A percentile compares a stretch with the other conserved stretches of the same genome.
Evolutionary conservation across 2,797 vertebrate species (phyloP).

Genomic region (Rhinella marina): DNA sequence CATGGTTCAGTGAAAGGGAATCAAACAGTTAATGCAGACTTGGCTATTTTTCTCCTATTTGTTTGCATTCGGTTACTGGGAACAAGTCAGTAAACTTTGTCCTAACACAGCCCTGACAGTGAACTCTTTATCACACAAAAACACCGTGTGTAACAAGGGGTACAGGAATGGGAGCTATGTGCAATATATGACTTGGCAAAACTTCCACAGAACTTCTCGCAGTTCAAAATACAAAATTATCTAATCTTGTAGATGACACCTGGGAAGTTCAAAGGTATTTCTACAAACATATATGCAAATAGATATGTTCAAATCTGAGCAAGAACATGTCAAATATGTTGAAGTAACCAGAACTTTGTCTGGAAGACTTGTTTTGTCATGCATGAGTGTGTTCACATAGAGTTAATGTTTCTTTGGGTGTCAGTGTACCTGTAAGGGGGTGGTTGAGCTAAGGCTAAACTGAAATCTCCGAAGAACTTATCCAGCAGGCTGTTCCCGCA

Average conservation of each 20-base stretch:
- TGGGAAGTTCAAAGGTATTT: too few species aligned
- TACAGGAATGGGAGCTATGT: not conserved
- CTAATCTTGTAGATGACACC: not conserved
- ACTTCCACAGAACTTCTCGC: not conserved
- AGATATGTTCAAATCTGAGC: not conserved
- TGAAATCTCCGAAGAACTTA: too few species aligned
- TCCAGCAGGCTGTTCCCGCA: too few species aligned
- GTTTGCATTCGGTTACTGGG: conserved; percentile 36
- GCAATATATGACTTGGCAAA: not conserved
- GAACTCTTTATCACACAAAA: conserved; percentile 33
- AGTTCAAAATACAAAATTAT: not conserved
- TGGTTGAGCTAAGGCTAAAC: too few species aligned
- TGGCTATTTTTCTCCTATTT: conserved; percentile 36
- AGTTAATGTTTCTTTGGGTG: too few species aligned
- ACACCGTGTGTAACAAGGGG: conserved; percentile 2
- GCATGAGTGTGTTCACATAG: too few species aligned
- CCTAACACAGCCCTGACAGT: conserved; percentile 22
- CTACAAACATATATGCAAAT: not conserved
- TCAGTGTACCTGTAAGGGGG: too few species aligned
- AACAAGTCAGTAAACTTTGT: conserved; percentile 52
- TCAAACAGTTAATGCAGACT: conserved; percentile 24
- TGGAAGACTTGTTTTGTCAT: not conserved
- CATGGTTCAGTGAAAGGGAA: not conserved
- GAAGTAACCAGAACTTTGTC: not conserved
- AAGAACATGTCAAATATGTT: not conserved